A percentile compares a stretch with the other conserved stretches of the same genome.
phyloP scores from a whole-genome alignment of 2,888 invertebrate species.

The Plusia festucae region DNA sequence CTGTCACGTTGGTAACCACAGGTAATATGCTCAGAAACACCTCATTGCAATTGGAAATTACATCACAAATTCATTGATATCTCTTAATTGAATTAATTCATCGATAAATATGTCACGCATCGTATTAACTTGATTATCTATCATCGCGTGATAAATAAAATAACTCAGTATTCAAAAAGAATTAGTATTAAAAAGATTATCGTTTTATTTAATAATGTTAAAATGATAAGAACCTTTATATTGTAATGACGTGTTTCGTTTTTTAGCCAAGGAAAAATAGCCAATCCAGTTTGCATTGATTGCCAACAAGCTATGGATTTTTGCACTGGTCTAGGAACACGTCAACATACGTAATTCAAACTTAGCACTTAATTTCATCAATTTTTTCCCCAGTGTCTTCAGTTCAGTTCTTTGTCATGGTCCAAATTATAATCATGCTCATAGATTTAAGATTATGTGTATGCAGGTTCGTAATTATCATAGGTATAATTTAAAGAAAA shows the following conservation, averaged over 20 bases:
- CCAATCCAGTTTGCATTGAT: too few relatives aligned
- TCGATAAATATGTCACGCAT: conserved; percentile 72
- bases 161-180: too few relatives aligned
- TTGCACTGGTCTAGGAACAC: too few relatives aligned
- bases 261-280: neutral
- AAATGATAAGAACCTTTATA: conserved; percentile 19
- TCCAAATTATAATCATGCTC: neutral
- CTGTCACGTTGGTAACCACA: conserved; percentile 16
- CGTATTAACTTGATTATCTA: conserved; percentile 62
- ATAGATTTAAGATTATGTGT: neutral
- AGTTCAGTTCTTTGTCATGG: neutral
- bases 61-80: conserved; percentile 20
- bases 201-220: conserved; percentile 8
- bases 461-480: too few relatives aligned
- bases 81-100: conserved; percentile 45
- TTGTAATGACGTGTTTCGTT: neutral
- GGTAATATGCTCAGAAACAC: conserved; percentile 21
- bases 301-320: too few relatives aligned
- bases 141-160: conserved; percentile 46
- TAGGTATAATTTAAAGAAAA: too few relatives aligned
- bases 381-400: too few relatives aligned
- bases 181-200: conserved; percentile 40
- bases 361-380: too few relatives aligned
- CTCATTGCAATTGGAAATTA: conserved; percentile 18
- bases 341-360: too few relatives aligned